Conservation (phyloP, 2,888 invertebrate genomes). For the Andrena bicolor region DNA sequence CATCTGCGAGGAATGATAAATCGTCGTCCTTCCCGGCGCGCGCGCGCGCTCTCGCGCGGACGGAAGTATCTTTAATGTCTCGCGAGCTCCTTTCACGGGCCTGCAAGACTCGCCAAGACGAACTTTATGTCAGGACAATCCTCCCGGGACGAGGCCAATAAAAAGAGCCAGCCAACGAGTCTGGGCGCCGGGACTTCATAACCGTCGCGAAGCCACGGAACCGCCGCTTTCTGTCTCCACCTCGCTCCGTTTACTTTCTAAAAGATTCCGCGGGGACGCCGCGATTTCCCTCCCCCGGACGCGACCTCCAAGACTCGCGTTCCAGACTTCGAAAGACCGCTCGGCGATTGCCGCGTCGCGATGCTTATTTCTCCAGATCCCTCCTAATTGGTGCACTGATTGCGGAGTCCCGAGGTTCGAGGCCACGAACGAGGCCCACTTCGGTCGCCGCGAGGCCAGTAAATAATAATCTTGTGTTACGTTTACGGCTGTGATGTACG, state of each 20-base stretch:
- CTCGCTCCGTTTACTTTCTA: slow-evolving; percentile 34
- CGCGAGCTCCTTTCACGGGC: slow-evolving; percentile 58
- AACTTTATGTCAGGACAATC: slow-evolving; percentile 67
- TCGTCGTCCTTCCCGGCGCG: slow-evolving; percentile 71
- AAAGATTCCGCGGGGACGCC: slow-evolving; percentile 24
- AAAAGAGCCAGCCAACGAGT: slow-evolving; percentile 44
- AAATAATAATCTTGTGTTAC: slow-evolving; percentile 46
- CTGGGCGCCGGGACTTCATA: slow-evolving; percentile 62
- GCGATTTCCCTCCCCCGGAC: not conserved
- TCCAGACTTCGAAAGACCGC: not conserved
- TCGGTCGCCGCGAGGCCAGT: not conserved
- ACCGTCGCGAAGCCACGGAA: slow-evolving; percentile 50
- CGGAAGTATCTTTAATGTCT: slow-evolving; percentile 75
- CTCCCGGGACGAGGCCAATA: slow-evolving; percentile 48
- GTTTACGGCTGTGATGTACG: slow-evolving; percentile 39
- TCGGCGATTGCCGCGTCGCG: not conserved
- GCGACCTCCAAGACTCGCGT: not conserved
- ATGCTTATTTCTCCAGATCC: not conserved
- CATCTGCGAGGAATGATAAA: slow-evolving; percentile 79
- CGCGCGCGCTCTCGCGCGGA: slow-evolving; percentile 64
- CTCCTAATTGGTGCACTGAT: slow-evolving; percentile 9
- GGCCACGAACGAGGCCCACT: not conserved
- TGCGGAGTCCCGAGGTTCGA: not conserved
- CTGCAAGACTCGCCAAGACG: slow-evolving; percentile 46
- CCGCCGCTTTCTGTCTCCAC: slow-evolving; percentile 21